Base-by-base conservation (phyloP, 2,888 invertebrate genomes). In the Dendrolimus houi region DNA sequence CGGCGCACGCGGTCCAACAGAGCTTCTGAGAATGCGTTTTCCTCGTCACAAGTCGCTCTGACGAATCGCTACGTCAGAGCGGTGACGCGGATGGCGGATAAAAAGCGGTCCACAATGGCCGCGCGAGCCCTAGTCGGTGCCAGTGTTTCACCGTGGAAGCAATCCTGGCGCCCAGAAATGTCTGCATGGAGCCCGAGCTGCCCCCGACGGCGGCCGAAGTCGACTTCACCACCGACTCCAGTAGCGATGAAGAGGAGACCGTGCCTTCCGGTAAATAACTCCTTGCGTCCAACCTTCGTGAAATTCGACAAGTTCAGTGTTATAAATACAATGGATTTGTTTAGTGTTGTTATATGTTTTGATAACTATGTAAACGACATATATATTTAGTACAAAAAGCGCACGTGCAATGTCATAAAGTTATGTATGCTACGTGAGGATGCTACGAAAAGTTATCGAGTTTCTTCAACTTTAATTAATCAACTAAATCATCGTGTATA, bases 21-120 rank as follows among this genome's bases (percentile, higher is more conserved):
- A 79, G 79, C 77, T 89, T 89, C 89, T 73, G 75, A 76, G 89
- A 88, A 88, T 80, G 75, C 89, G 85, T 89, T 89, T 88, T 89
- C 89, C 88, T 88, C 79, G 78, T 78, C 62, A 61, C 62, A 64
- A 70, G 65, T 67, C 69, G 77, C 73, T 76, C 70, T 84, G 85
- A 84, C 83, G 83, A 81, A 82, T 81, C 69, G 62, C 75, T 69
- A 87, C 88, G 87, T 87, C 85, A 85, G 78, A 64, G 65, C 67
- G 70, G 63, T 87, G 87, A 86, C 85, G 86, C 78, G 70, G 66
- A 59, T 69, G 69, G 72, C 72, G 71, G 71, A 81, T 83, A 82
- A 85, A 86, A 87, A 79, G 64, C 71, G 70, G 61, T 61, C 72
- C 61, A 71, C 64, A 66, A 62, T 72, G 73, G 77, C 74, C 78